phyloP scores from a whole-genome alignment of 2,888 invertebrate species.

The Phengaris alcon region DNA sequence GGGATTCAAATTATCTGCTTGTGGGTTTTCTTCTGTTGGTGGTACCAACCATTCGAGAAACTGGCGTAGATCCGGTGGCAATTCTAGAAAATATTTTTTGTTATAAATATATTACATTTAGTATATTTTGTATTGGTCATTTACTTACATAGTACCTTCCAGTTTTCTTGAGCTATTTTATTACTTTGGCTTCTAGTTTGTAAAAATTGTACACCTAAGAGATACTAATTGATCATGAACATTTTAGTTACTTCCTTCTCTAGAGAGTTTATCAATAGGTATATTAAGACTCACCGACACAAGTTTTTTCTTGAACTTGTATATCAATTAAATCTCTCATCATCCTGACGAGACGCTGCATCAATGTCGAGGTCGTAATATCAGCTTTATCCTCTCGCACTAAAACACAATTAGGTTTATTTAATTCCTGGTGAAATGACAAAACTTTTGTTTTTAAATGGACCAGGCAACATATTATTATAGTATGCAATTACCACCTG shows the following conservation, averaged over 20 bases:
- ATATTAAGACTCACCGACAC: conserved; percentile 49
- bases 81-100: conserved; percentile 43
- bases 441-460: too few relatives aligned
- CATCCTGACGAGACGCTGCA: conserved; percentile 62
- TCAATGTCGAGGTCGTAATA: conserved; percentile 48
- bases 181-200: too few relatives aligned
- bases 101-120: too few relatives aligned
- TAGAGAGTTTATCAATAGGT: not conserved
- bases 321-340: conserved; percentile 63
- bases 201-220: not conserved
- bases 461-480: too few relatives aligned
- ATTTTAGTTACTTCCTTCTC: not conserved
- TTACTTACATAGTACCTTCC: too few relatives aligned
- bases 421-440: too few relatives aligned
- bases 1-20: conserved; percentile 31
- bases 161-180: too few relatives aligned
- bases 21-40: conserved; percentile 36
- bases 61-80: conserved; percentile 56
- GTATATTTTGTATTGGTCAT: too few relatives aligned
- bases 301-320: conserved; percentile 65
- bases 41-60: conserved; percentile 62
- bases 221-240: not conserved
- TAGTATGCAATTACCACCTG: not conserved
- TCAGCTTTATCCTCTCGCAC: conserved; percentile 47
- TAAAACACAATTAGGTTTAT: conserved; percentile 30